Percentiles rank a stretch among this genome's conserved stretches.
Evolutionary conservation across 2,888 invertebrate species (phyloP).

Genomic region (Lissonota sp.): DNA sequence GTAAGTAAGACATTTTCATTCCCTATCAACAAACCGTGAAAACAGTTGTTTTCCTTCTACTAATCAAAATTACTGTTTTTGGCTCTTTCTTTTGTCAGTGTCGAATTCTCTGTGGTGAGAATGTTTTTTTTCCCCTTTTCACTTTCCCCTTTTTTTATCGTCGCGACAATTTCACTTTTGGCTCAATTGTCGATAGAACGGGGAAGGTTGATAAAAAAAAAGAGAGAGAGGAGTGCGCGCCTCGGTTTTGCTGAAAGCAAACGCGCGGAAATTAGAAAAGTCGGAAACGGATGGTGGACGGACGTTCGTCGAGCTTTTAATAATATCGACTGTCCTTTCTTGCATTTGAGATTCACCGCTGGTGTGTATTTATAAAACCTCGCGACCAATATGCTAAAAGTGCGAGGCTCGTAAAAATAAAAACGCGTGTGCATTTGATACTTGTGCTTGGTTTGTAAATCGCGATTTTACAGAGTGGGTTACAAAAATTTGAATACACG

Average conservation of each 20-base stretch:
- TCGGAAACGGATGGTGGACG: slow-evolving; percentile 80
- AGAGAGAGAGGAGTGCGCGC: slow-evolving; percentile 45
- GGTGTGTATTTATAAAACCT: not conserved
- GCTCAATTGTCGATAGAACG: not conserved
- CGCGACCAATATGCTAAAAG: not conserved
- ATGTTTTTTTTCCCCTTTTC: slow-evolving; percentile 13
- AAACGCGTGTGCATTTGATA: not conserved
- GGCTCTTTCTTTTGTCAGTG: not conserved
- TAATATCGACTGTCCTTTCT: slow-evolving; percentile 77
- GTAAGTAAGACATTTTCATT: slow-evolving; percentile 16
- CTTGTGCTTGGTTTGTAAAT: not conserved
- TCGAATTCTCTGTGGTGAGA: not conserved
- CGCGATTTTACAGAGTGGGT: not conserved
- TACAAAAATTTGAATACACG: not conserved
- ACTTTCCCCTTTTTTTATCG: not conserved
- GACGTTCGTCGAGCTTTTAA: slow-evolving; percentile 81
- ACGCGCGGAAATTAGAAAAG: slow-evolving; percentile 82
- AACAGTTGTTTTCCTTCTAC: no score
- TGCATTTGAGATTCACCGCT: slow-evolving; percentile 45
- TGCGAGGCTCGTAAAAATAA: not conserved
- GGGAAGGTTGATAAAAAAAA: not conserved
- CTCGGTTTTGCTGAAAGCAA: slow-evolving; percentile 73
- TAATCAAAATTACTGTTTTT: not conserved
- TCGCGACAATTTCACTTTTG: not conserved
- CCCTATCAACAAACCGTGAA: no score